Percentiles rank a stretch among this genome's conserved stretches.
Conservation (phyloP, 2,113 vertebrate genomes). For the Noturus placidus region DNA sequence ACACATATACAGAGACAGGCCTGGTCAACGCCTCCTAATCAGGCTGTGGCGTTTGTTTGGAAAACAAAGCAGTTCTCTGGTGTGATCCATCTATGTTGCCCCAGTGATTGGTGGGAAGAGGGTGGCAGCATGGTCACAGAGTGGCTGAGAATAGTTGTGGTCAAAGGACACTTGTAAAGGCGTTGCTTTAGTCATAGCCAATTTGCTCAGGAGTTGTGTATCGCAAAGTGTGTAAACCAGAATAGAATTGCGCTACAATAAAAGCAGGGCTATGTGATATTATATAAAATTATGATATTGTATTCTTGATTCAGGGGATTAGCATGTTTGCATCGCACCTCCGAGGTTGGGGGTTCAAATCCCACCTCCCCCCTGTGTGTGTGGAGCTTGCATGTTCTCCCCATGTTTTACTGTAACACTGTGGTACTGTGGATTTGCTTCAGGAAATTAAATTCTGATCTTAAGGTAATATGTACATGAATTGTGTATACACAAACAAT, state of each 20-base stretch:
- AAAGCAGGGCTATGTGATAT: background rate
- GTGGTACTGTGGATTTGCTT: background rate
- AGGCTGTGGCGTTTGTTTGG: constrained; percentile 66
- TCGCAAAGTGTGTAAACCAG: background rate
- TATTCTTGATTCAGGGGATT: too few relatives aligned
- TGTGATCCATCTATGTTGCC: constrained; percentile 40
- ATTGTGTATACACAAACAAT: background rate
- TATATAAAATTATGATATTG: background rate
- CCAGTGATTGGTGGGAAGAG: background rate
- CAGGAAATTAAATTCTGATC: background rate
- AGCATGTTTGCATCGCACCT: too few relatives aligned
- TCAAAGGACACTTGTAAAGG: constrained; percentile 20
- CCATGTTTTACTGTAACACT: too few relatives aligned
- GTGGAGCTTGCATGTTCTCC: too few relatives aligned
- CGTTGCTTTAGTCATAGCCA: constrained; percentile 1
- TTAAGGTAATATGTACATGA: background rate
- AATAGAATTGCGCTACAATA: background rate
- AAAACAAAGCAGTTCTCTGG: constrained; percentile 62
- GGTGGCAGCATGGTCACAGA: background rate
- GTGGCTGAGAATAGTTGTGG: constrained; percentile 27
- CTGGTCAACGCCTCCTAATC: constrained; percentile 60
- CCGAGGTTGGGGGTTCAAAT: too few relatives aligned
- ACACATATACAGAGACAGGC: constrained; percentile 64
- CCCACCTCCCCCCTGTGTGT: too few relatives aligned
- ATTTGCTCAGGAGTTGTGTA: constrained; percentile 15